phyloP scores from a whole-genome alignment of 2,113 vertebrate genomes.

The Apeltes quadracus region DNA sequence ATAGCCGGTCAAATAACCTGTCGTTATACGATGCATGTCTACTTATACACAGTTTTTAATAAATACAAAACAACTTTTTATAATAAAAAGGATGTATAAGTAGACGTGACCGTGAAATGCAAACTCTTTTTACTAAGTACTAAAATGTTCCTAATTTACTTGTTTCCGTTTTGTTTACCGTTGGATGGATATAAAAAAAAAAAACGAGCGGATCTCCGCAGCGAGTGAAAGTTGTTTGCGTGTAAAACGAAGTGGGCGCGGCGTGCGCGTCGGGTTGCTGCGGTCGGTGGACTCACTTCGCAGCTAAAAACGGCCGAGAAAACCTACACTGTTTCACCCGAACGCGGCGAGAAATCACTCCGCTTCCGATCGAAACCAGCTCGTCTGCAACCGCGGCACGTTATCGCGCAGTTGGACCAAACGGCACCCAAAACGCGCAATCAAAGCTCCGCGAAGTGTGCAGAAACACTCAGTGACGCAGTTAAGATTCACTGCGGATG shows the following conservation, averaged over 20 bases:
- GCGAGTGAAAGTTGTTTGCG: conserved; percentile 70
- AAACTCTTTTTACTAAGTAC: neutral
- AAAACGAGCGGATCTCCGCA: too few relatives aligned
- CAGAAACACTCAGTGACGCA: conserved; percentile 50
- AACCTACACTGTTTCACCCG: accelerated
- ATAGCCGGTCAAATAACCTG: neutral
- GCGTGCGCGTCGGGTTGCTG: conserved; percentile 57
- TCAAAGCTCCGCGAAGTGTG: neutral
- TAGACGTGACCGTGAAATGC: neutral
- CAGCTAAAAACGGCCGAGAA: conserved; percentile 1
- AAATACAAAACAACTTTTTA: too few relatives aligned
- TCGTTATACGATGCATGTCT: neutral
- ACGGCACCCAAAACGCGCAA: too few relatives aligned
- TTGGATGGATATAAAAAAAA: too few relatives aligned
- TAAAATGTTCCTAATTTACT: neutral
- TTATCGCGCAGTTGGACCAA: accelerated
- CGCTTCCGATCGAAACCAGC: neutral
- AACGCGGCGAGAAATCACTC: neutral
- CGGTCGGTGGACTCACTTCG: neutral
- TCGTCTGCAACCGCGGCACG: neutral
- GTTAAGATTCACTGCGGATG: conserved; percentile 39
- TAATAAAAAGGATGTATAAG: neutral
- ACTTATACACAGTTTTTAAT: neutral
- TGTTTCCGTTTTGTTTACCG: neutral
- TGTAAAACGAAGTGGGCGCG: conserved; percentile 67